phyloP scores from a whole-genome alignment of 2,797 vertebrate genomes.

The Lutjanus argentimaculatus region DNA sequence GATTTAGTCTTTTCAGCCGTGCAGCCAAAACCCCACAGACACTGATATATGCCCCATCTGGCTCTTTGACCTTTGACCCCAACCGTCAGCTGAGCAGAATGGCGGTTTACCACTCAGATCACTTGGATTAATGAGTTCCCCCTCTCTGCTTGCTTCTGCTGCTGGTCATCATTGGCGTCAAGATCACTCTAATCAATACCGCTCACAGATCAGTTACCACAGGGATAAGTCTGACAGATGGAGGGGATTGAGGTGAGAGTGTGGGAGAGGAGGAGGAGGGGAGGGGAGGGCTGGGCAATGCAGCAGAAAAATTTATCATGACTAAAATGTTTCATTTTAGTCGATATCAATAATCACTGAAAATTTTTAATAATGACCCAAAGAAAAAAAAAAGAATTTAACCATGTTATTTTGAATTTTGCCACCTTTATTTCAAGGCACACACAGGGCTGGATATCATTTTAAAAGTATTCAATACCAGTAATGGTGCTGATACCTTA shows the following conservation, averaged over 20 bases:
- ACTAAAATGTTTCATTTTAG: too few relatives aligned
- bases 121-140: slow-evolving; percentile 67
- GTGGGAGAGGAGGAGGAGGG: background rate
- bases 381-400: too few relatives aligned
- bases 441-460: too few relatives aligned
- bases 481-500: too few relatives aligned
- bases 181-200: slow-evolving; percentile 66
- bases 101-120: slow-evolving; percentile 49
- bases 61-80: slow-evolving; percentile 72
- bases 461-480: too few relatives aligned
- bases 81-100: slow-evolving; percentile 49
- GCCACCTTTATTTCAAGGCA: too few relatives aligned
- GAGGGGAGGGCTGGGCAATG: background rate
- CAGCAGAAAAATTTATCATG: too few relatives aligned
- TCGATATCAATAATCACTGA: too few relatives aligned
- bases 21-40: slow-evolving; percentile 9
- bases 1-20: background rate
- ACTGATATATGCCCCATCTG: slow-evolving; percentile 71
- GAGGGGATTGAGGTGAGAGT: slow-evolving; percentile 42
- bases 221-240: slow-evolving; percentile 59
- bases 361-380: too few relatives aligned
- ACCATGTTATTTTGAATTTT: too few relatives aligned
- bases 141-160: slow-evolving; percentile 26
- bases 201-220: slow-evolving; percentile 43
- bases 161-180: slow-evolving; percentile 35